Conservation (phyloP, 2,797 vertebrate genomes). For the Numenius phaeopus region DNA sequence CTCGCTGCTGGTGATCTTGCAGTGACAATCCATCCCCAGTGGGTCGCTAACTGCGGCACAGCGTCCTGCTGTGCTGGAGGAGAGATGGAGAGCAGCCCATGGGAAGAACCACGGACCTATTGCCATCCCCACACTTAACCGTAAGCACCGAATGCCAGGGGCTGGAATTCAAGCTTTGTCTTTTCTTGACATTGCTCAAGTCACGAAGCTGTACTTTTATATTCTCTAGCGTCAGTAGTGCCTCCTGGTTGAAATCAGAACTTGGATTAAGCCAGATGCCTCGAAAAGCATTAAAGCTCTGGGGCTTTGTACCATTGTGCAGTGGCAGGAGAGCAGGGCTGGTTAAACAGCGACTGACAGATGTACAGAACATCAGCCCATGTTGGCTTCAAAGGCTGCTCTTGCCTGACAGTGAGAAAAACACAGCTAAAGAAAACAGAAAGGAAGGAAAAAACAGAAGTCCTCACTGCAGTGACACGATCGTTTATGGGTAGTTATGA, state of each 20-base stretch:
- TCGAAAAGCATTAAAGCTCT: not conserved
- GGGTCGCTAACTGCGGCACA: not conserved
- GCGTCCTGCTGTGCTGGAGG: not conserved
- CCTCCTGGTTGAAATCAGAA: not conserved
- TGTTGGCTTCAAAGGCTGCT: not conserved
- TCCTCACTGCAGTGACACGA: not conserved
- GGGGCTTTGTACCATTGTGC: rapidly evolving
- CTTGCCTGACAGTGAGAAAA: not conserved
- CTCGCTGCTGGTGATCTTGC: not conserved
- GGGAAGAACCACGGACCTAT: not conserved
- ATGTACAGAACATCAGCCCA: not conserved
- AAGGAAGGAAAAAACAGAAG: not conserved
- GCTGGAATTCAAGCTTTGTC: not conserved
- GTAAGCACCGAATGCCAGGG: not conserved
- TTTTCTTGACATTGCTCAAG: not conserved
- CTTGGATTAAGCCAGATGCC: not conserved
- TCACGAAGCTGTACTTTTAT: not conserved
- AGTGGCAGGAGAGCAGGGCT: not conserved
- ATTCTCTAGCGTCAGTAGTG: not conserved
- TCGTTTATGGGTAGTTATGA: not conserved
- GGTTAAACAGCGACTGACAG: not conserved
- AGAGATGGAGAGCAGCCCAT: not conserved
- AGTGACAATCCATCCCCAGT: not conserved
- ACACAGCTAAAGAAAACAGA: not conserved
- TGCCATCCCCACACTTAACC: rapidly evolving